Evolutionary conservation across 2,888 invertebrate species (phyloP).

Genomic region (Liposcelis brunnea): DNA sequence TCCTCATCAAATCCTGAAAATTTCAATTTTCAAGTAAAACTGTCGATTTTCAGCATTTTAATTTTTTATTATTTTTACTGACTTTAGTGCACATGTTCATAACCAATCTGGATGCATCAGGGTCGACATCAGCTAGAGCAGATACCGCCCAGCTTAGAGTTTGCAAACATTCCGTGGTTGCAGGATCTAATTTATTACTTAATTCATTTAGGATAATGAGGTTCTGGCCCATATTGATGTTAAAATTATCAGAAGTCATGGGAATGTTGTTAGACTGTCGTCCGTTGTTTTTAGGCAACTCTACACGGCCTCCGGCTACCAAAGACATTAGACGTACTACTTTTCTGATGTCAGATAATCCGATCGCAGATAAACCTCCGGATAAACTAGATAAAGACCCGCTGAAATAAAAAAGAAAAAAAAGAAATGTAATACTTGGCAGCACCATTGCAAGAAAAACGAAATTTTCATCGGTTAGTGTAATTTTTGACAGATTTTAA

Average conservation of each 20-base stretch:
- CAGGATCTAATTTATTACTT: neutral
- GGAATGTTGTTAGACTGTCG: neutral
- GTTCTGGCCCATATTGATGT: neutral
- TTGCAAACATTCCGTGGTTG: conserved; percentile 6
- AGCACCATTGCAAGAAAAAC: neutral
- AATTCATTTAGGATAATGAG: neutral
- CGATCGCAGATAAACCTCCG: conserved; percentile 29
- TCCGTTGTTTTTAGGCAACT: conserved; percentile 19
- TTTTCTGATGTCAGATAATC: conserved; percentile 38
- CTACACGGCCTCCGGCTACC: conserved; percentile 36
- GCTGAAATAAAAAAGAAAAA: conserved; percentile 19
- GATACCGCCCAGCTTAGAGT: conserved; percentile 25
- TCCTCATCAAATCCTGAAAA: conserved; percentile 28
- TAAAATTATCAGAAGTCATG: neutral
- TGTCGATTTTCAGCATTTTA: neutral
- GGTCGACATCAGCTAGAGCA: conserved; percentile 35
- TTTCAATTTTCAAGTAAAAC: neutral
- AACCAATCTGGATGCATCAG: conserved; percentile 34
- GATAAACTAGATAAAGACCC: conserved; percentile 28
- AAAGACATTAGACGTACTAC: conserved; percentile 40
- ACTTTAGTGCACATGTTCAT: conserved; percentile 39
- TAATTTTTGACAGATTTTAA: neutral
- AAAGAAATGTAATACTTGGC: too few relatives aligned
- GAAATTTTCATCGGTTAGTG: neutral
- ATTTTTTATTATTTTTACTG: conserved; percentile 4